Percentiles rank a stretch among this genome's conserved stretches.
Conservation (phyloP, 2,888 invertebrate genomes). For the Netelia melanura region DNA sequence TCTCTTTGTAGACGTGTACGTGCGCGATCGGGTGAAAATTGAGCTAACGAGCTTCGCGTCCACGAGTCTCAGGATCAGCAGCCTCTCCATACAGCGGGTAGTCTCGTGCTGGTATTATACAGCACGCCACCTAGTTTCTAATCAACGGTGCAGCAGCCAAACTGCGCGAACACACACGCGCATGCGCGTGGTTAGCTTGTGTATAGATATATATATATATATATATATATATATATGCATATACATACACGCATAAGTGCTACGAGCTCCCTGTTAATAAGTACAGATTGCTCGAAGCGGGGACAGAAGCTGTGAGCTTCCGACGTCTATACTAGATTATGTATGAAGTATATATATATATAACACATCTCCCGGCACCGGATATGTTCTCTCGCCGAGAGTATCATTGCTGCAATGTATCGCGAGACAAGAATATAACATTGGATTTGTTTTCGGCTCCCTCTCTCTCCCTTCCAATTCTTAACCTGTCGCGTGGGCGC, state of each 20-base stretch:
- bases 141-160: constrained; percentile 16
- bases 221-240: not conserved
- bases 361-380: constrained; percentile 14
- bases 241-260: not conserved
- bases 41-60: constrained; percentile 54
- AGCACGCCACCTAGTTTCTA: constrained; percentile 50
- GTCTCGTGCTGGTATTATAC: not conserved
- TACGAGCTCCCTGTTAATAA: not conserved
- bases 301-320: constrained; percentile 28
- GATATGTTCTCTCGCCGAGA: constrained; percentile 29
- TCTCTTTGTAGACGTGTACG: not conserved
- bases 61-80: constrained; percentile 41
- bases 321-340: constrained; percentile 29
- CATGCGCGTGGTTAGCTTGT: not conserved
- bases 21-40: constrained; percentile 59
- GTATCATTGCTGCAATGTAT: not conserved
- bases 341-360: not conserved
- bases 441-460: not conserved
- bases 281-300: constrained; percentile 2
- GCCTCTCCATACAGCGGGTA: constrained; percentile 15
- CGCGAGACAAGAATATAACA: constrained; percentile 20
- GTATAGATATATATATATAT: not conserved
- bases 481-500: constrained; percentile 24
- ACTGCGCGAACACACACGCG: not conserved
- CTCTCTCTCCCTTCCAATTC: constrained; percentile 5